phyloP scores from a whole-genome alignment of 1,140 invertebrate genomes.

The Drosophila oshimai region DNA sequence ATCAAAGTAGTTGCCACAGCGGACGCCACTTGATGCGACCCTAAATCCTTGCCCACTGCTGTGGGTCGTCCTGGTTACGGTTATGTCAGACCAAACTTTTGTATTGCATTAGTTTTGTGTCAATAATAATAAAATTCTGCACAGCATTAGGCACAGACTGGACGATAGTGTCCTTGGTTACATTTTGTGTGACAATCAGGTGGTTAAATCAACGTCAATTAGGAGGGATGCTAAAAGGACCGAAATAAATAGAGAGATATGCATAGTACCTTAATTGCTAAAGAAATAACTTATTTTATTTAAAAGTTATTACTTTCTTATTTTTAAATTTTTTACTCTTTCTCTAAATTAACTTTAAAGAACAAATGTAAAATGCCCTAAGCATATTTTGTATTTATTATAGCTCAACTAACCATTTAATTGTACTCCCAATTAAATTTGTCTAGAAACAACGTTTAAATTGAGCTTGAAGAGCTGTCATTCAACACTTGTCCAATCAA shows the following conservation, averaged over 20 bases:
- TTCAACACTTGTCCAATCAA: slow-evolving; percentile 18
- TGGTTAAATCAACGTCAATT: neutral
- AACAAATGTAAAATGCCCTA: too few relatives aligned
- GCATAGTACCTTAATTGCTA: too few relatives aligned
- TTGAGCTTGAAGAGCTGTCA: slow-evolving; percentile 3
- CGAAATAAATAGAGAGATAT: too few relatives aligned
- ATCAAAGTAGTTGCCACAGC: slow-evolving; percentile 32
- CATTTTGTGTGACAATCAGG: neutral
- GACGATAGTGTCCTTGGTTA: neutral
- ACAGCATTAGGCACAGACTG: neutral
- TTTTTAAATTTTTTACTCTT: too few relatives aligned
- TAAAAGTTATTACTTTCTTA: too few relatives aligned
- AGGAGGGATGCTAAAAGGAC: too few relatives aligned
- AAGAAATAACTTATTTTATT: too few relatives aligned
- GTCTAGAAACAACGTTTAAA: neutral
- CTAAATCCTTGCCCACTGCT: slow-evolving; percentile 25
- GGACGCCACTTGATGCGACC: slow-evolving; percentile 24
- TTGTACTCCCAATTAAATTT: neutral
- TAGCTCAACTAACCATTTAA: too few relatives aligned
- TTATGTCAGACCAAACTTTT: slow-evolving; percentile 43
- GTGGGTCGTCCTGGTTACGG: slow-evolving; percentile 12
- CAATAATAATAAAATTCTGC: slow-evolving; percentile 51
- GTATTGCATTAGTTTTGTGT: slow-evolving; percentile 40
- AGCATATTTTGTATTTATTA: too few relatives aligned
- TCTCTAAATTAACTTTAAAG: too few relatives aligned